Percentiles rank a stretch among this genome's conserved stretches.
These are phyloP conservation scores for Oryzias javanicus DNA, from an alignment of 2,113 vertebrate species.

Conservation along the genomic window DNA sequence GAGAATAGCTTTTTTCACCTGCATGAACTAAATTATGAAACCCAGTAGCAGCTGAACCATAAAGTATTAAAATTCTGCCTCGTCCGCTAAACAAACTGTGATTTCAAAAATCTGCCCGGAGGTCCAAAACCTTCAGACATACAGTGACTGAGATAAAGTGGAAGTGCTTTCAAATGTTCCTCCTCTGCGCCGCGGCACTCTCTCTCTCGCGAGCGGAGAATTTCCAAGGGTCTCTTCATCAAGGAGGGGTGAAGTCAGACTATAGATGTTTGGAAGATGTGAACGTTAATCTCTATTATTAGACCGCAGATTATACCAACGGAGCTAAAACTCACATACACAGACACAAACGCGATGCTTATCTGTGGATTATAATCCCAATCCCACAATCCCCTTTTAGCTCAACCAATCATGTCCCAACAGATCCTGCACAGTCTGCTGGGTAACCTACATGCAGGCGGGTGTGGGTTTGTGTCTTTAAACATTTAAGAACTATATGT, in stretches of 20 bases:
- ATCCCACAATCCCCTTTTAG: conserved; percentile 54
- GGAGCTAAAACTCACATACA: conserved; percentile 33
- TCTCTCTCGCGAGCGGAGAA: conserved; percentile 9
- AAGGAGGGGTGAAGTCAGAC: conserved; percentile 14
- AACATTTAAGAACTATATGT: no score
- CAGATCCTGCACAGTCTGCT: conserved; percentile 49
- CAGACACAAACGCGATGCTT: conserved; percentile 15
- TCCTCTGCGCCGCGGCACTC: neutral
- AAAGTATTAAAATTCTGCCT: no score
- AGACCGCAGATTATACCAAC: conserved; percentile 55
- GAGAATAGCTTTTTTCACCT: no score
- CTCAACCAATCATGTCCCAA: conserved; percentile 53
- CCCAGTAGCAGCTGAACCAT: no score
- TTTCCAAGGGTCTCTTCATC: conserved; percentile 12
- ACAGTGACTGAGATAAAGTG: no score
- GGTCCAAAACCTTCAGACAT: no score
- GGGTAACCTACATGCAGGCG: conserved; percentile 55
- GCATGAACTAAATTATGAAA: no score
- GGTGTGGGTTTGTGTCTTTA: conserved; percentile 17
- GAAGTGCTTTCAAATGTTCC: neutral
- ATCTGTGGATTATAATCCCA: conserved; percentile 62
- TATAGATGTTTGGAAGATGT: conserved; percentile 35
- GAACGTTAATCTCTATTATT: conserved; percentile 59
- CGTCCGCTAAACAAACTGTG: no score
- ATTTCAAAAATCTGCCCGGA: no score